phyloP scores from a whole-genome alignment of 2,113 vertebrate genomes.

The Illadopsis cleaveri region DNA sequence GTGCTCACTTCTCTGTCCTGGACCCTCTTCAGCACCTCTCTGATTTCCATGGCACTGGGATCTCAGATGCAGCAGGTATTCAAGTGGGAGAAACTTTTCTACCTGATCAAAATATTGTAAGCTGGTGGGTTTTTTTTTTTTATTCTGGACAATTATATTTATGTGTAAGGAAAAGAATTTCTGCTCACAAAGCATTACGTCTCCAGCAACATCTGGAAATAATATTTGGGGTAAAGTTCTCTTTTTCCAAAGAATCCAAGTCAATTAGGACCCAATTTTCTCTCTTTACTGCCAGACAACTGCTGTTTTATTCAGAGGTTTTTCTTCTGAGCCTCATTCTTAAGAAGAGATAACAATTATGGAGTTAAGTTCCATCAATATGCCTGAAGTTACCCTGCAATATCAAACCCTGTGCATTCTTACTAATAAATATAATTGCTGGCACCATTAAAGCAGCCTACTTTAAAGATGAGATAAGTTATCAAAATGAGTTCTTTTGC shows the following conservation, averaged over 20 bases:
- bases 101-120: neutral
- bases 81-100: neutral
- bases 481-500: neutral
- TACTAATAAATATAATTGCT: neutral
- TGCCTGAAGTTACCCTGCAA: neutral
- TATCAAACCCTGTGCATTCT: neutral
- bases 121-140: accelerated
- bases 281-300: neutral
- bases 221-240: neutral
- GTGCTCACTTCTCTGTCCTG: neutral
- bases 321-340: neutral
- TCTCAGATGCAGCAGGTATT: neutral
- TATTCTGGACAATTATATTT: neutral
- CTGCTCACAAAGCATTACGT: accelerated
- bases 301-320: neutral
- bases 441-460: neutral
- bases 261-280: neutral
- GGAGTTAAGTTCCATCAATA: neutral
- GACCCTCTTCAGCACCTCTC: neutral
- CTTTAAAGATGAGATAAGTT: neutral
- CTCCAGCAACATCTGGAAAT: neutral
- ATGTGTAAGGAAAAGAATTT: neutral
- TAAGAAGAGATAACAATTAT: neutral
- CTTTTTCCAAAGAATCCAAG: neutral
- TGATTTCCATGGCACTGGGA: neutral